Percentiles rank a stretch among this genome's conserved stretches.
These are phyloP conservation scores for Athalia cordata DNA, from an alignment of 2,888 invertebrate genomes.

Conservation along the genomic window DNA sequence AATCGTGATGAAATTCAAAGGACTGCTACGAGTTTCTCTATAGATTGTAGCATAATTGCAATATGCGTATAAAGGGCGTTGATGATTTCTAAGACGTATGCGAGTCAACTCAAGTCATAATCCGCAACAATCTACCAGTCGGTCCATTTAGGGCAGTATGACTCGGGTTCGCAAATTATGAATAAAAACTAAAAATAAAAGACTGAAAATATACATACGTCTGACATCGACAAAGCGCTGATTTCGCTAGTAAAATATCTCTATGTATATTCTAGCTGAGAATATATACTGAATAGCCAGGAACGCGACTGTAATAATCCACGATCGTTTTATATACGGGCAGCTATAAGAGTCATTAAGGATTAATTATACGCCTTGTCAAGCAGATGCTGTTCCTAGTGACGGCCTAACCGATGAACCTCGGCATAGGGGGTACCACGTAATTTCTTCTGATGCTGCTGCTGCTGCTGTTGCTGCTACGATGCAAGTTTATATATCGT, in stretches of 20 bases:
- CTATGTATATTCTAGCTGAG: too few species aligned
- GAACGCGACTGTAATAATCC: constrained; percentile 43
- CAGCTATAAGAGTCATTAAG: constrained; percentile 62
- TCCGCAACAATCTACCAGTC: neutral
- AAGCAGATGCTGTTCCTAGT: constrained; percentile 62
- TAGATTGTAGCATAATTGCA: too few species aligned
- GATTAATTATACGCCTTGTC: constrained; percentile 71
- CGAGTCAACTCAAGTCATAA: too few species aligned
- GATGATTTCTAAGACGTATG: too few species aligned
- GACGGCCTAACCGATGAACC: constrained; percentile 9
- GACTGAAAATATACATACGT: constrained; percentile 56
- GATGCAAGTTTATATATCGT: constrained; percentile 19
- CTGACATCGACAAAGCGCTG: constrained; percentile 67
- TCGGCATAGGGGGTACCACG: too few species aligned
- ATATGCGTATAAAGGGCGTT: too few species aligned
- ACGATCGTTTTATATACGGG: constrained; percentile 67
- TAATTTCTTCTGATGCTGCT: too few species aligned
- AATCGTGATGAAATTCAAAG: too few species aligned
- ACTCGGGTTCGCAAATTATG: neutral
- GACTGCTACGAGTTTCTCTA: too few species aligned
- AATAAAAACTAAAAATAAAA: constrained; percentile 4
- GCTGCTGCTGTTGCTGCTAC: neutral
- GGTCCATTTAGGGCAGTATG: constrained; percentile 26
- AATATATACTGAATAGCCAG: constrained; percentile 18
- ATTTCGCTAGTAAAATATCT: constrained; percentile 63